Evolutionary conservation across 2,888 invertebrate genomes (phyloP).

Genomic region (Pandemis cinnamomeana): DNA sequence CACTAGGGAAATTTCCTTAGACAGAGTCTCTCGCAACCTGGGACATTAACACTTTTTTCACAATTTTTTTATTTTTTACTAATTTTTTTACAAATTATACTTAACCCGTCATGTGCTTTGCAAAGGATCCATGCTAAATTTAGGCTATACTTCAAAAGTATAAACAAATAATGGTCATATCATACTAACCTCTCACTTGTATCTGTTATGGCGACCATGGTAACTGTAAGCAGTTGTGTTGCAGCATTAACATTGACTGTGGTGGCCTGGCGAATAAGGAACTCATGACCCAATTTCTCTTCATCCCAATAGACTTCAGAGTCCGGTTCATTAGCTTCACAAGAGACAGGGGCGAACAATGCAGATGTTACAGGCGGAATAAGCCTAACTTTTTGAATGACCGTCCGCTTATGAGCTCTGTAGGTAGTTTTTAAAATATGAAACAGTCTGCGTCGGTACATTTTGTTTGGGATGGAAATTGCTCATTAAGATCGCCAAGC

Average conservation of each 20-base stretch:
- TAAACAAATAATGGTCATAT: background rate
- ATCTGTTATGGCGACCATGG: slow-evolving; percentile 82
- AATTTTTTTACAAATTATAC: too few species aligned
- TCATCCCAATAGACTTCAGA: slow-evolving; percentile 57
- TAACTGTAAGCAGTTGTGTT: slow-evolving; percentile 81
- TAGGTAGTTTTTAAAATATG: slow-evolving; percentile 56
- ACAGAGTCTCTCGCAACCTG: slow-evolving; percentile 72
- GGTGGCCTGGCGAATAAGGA: slow-evolving; percentile 81
- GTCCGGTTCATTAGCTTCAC: slow-evolving; percentile 61
- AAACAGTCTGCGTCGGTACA: slow-evolving; percentile 67
- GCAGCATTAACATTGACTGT: slow-evolving; percentile 83
- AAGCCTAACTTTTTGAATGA: slow-evolving; percentile 55
- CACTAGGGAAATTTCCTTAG: slow-evolving; percentile 76
- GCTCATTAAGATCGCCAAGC: slow-evolving; percentile 12
- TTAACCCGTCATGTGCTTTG: too few species aligned
- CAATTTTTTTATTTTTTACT: too few species aligned
- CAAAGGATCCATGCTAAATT: background rate
- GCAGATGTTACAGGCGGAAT: slow-evolving; percentile 64
- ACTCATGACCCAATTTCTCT: slow-evolving; percentile 77
- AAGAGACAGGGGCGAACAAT: slow-evolving; percentile 60
- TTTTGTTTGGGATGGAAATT: slow-evolving; percentile 45
- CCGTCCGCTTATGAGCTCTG: slow-evolving; percentile 51
- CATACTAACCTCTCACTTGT: slow-evolving; percentile 76
- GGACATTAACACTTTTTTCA: background rate
- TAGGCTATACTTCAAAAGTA: background rate